Percentiles rank a stretch among this genome's conserved stretches.
Conservation (phyloP, 2,797 vertebrate species). For the Siniperca obscura region DNA sequence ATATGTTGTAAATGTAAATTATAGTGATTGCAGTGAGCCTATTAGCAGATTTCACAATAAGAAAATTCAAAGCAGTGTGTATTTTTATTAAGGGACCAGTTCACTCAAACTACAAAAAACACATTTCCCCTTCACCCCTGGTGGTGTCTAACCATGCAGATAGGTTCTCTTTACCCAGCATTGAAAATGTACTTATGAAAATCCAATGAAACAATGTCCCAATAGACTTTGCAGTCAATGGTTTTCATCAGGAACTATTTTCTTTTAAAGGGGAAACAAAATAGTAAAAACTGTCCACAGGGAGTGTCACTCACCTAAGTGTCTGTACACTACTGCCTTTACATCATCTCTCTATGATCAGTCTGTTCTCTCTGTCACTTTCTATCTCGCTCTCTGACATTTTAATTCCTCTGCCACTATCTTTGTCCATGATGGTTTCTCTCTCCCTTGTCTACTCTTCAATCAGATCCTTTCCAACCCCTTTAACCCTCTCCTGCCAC, state of each 20-base stretch:
- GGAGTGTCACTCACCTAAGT: slow-evolving; percentile 12
- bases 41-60: neutral
- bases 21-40: neutral
- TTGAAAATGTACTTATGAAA: neutral
- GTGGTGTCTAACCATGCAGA: neutral
- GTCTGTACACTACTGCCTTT: slow-evolving; percentile 1
- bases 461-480: slow-evolving; percentile 40
- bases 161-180: neutral
- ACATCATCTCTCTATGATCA: slow-evolving; percentile 13
- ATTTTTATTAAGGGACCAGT: neutral
- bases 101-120: neutral
- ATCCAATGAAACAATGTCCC: neutral
- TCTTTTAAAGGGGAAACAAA: neutral
- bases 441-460: slow-evolving; percentile 48
- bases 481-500: slow-evolving; percentile 34
- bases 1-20: neutral
- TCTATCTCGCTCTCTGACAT: slow-evolving; percentile 52
- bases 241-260: neutral
- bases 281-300: neutral
- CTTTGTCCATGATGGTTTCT: slow-evolving; percentile 62
- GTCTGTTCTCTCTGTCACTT: slow-evolving; percentile 46
- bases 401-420: slow-evolving; percentile 68
- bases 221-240: neutral
- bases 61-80: neutral
- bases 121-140: neutral